Base-by-base conservation (phyloP, 2,113 vertebrate species). In the Monopterus albus region DNA sequence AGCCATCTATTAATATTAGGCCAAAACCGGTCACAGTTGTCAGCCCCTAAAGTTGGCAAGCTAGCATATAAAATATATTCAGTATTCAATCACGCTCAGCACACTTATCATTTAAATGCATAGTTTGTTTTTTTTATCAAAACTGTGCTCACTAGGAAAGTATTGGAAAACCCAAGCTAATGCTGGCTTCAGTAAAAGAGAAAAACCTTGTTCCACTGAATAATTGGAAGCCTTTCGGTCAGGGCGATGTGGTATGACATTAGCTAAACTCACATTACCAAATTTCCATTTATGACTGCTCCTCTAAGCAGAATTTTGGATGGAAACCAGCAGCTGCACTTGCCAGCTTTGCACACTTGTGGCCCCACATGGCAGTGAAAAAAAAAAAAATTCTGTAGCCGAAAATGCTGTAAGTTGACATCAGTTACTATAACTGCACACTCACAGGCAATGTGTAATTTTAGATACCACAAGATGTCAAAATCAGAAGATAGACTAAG, bases 321-420 rank as follows among this genome's bases (percentile, higher is more conserved):
- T 71, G 79, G 72, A 86, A 88, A 83, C 47, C 59, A 68, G 38
- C 82, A 80, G 72, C 79, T 86, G 83, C 25, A 18, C 77, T 38
- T 38, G 62, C 64, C 79, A 45, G 56, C 60, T 64, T 60, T 65
- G 52, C 43, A 66, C 51, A 13, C 43, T 61, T 18, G 58, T 57
- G 46, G 53, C 28, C 59, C 74, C 63, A 38, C 56, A 26, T 2
- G 15, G 52, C 52, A 71, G 33, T 21, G 43, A 82, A n/a, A 39
- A 61, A 67, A n/a, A 35, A 25, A 21, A 39, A 31, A 23, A 69
- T 70, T 56, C 9, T 39, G 7, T 5, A 3, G 65, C 33, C 28
- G 38, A 58, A 47, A 50, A 53, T 64, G 56, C 56, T 63, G 35
- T 23, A 33, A 39, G 45, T 39, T 68, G 55, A 61, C 64, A 39